A percentile compares a stretch with the other conserved stretches of the same genome.
These are phyloP conservation scores for Pterostichus madidus DNA, from an alignment of 2,888 invertebrate genomes.

Conservation along the genomic window DNA sequence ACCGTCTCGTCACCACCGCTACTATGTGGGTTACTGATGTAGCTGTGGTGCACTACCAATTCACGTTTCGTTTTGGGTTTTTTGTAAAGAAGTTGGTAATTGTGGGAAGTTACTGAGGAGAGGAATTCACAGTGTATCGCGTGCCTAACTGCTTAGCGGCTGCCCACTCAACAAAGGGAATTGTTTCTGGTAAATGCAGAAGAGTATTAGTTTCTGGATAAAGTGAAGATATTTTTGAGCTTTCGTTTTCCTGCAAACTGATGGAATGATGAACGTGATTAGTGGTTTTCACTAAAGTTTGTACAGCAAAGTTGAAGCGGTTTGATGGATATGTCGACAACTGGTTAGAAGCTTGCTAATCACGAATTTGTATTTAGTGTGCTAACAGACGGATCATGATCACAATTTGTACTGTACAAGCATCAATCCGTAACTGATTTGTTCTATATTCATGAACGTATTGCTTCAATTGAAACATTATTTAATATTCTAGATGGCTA, in stretches of 20 bases:
- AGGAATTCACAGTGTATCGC: conserved; percentile 35
- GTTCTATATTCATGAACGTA: too few relatives aligned
- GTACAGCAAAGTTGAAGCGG: too few relatives aligned
- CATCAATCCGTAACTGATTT: too few relatives aligned
- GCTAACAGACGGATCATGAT: too few relatives aligned
- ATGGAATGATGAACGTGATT: conserved; percentile 5
- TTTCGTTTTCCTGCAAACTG: neutral
- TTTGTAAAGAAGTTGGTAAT: neutral
- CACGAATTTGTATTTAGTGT: too few relatives aligned
- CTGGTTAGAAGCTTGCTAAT: too few relatives aligned
- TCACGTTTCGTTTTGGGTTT: neutral
- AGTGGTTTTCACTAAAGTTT: too few relatives aligned
- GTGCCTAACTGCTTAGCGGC: conserved; percentile 31
- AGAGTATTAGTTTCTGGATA: conserved; percentile 30
- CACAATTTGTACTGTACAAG: too few relatives aligned
- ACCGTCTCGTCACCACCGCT: conserved; percentile 19
- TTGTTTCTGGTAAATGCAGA: conserved; percentile 34
- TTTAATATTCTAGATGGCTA: too few relatives aligned
- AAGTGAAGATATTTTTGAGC: neutral
- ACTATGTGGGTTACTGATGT: conserved; percentile 48
- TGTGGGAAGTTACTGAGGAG: conserved; percentile 43
- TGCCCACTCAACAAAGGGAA: conserved; percentile 38
- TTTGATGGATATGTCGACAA: too few relatives aligned
- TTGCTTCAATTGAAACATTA: too few relatives aligned
- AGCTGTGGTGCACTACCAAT: conserved; percentile 18